Base-by-base conservation (phyloP, 2,797 vertebrate genomes). In the Sebastes vulpes region DNA sequence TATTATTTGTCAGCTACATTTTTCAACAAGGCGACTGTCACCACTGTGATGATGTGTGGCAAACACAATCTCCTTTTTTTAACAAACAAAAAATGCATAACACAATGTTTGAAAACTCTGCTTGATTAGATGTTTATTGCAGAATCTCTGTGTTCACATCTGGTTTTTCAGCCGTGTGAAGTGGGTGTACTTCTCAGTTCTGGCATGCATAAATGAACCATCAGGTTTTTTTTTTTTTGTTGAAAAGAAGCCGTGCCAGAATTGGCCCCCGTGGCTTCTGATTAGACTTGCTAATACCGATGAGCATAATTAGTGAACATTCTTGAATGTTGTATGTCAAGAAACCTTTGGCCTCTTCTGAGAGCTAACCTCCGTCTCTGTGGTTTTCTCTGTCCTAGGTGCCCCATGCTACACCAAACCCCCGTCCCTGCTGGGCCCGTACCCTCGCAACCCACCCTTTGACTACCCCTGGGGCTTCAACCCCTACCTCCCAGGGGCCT, bases 381-480 rank as follows among this genome's bases (percentile, higher is more conserved):
- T 12, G 75, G 68, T 84, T 78, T 86, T 81, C 73, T 90, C 83
- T 84, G 65, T 83, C 82, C 74, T 93, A 98, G 98, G 97, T 94
- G 93, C 96, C 18, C 95, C 97, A 0, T 95, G 96, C 85, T 98
- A 98, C 81, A 95, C 97, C 83, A 98, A 98, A 87, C 97, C 98
- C 66, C 97, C 97, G 0, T 95, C 97, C 81, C 95, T 98, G 90
- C 93, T 98, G 95, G 96, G 97, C 65, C 96, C 97, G 3, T 98
- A 98, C 25, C 89, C 96, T 63, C 96, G 98, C 77, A 97, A 93
- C 72, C 93, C 96, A 72, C 88, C 97, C 71, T 98, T 98, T 84
- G 97, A 98, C 89, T 98, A 98, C 93, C 96, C 97, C 63, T 98
- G 98, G 98, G 96, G 96, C 90, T 98, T 98, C 79, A 98, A 97